A percentile compares a stretch with the other conserved stretches of the same genome.
phyloP scores from a whole-genome alignment of 2,797 vertebrate genomes.

The Hemitrygon akajei region DNA sequence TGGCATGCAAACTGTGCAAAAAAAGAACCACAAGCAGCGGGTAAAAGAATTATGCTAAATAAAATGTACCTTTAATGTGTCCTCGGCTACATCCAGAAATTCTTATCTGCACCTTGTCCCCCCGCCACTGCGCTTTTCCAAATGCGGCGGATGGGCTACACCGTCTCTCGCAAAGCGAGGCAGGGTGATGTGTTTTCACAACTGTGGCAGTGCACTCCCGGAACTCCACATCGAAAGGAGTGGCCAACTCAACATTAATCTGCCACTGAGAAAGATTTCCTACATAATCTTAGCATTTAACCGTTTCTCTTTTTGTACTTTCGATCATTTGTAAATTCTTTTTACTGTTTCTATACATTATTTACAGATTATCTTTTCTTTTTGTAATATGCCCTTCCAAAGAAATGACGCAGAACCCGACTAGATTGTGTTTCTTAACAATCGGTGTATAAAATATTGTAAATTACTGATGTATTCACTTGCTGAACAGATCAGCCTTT shows the following conservation, averaged over 20 bases:
- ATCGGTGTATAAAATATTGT: conserved; percentile 70
- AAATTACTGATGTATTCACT: conserved; percentile 67
- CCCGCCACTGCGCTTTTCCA: neutral
- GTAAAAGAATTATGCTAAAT: neutral
- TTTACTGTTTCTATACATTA: conserved; percentile 99
- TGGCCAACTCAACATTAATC: neutral
- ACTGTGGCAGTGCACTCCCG: neutral
- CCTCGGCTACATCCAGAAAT: neutral
- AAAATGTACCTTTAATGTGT: conserved; percentile 14
- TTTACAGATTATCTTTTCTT: conserved; percentile 98
- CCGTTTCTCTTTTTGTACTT: conserved; percentile 86
- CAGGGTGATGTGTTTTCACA: conserved; percentile 40
- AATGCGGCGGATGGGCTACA: too few species aligned
- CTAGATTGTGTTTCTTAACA: conserved; percentile 83
- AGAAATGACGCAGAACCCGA: conserved; percentile 75
- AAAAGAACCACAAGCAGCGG: neutral
- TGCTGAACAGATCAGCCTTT: conserved; percentile 68
- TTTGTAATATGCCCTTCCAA: conserved; percentile 86
- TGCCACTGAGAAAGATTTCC: conserved; percentile 10
- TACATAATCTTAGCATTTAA: neutral
- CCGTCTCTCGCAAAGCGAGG: conserved; percentile 38
- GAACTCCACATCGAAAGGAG: neutral
- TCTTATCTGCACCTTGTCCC: neutral
- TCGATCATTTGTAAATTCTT: conserved; percentile 93
- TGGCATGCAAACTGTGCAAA: conserved; percentile 33